Evolutionary conservation across 2,888 invertebrate species (phyloP), one percentile per base, ranked within the genome.

Genomic region (Dolichopus griseipennis): DNA sequence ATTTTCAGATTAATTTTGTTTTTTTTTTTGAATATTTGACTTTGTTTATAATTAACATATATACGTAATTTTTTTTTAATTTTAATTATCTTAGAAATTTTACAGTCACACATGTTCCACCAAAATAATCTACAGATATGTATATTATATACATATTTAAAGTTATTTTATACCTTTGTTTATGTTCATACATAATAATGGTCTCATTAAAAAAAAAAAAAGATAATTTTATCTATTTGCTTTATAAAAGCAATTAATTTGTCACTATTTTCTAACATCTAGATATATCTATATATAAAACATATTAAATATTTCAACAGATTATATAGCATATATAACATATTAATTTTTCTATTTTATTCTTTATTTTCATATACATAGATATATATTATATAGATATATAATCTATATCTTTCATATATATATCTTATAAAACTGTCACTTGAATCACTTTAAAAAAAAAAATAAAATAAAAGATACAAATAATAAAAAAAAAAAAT

Each of bases 391-490:
- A 2, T 18, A 7, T 12, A 34, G 34, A 7, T 34, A 10, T 37
- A 37, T 52, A 18, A 18, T n/a, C 18, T 52, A 52, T 52, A 52
- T 52, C 52, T 52, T 52, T 52, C n/a, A 15, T 18, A 52, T 15
- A 52, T 15, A 41, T 52, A 52, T 52, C 52, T 52, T 52, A 52
- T 52, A 52, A 52, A 52, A 18, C 52, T 52, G 52, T 52, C 52
- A 52, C 52, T 52, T 52, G 27, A 27, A 27, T 27, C 27, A 27
- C 27, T 27, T 27, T 4, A 27, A 52, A 52, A 52, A 52, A 18
- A 27, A 52, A 52, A 52, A 18, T 52, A 18, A 52, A 52, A 52
- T 3, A 18, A 41, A 41, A 41, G 8, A 12, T 2, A 9, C 12
- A 52, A 52, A 18, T n/a, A 52, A 52, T 4, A 52, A 52, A 52